These are phyloP conservation scores for Strongylocentrotus purpuratus DNA, from an alignment of 35 echinoderm and acorn worm species.

Conservation along the genomic window DNA sequence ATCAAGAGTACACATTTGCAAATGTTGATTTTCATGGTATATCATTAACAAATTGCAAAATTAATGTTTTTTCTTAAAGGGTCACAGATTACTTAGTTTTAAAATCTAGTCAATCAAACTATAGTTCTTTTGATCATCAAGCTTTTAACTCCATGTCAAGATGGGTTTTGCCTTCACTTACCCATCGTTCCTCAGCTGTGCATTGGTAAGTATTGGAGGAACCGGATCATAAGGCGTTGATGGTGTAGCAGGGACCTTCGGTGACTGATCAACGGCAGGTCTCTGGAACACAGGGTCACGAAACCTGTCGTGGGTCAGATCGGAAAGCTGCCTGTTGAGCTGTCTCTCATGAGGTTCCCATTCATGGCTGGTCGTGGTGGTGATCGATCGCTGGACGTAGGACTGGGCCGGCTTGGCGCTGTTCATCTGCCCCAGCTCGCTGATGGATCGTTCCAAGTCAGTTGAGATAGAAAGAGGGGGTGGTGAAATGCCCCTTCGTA, in stretches of 20 bases:
- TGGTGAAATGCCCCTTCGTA: neutral
- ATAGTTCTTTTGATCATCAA: no score
- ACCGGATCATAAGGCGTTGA: slow-evolving; percentile 32
- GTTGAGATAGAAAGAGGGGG: slow-evolving; percentile 28
- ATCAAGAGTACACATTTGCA: no score
- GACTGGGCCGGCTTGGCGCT: neutral
- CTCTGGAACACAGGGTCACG: slow-evolving; percentile 5
- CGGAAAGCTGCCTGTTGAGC: slow-evolving; percentile 61
- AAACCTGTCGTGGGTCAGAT: slow-evolving; percentile 52
- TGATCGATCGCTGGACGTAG: slow-evolving; percentile 47
- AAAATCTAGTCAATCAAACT: no score
- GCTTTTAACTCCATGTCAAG: no score
- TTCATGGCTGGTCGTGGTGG: neutral
- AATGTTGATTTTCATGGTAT: no score
- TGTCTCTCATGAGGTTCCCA: slow-evolving; percentile 62
- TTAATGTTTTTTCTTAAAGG: no score
- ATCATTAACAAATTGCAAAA: no score
- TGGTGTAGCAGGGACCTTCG: slow-evolving; percentile 29
- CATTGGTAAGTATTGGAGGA: neutral
- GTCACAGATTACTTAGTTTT: no score
- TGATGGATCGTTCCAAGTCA: slow-evolving; percentile 53
- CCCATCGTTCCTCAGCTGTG: neutral
- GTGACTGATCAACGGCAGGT: slow-evolving; percentile 21
- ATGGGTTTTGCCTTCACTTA: neutral
- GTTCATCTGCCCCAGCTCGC: neutral